Evolutionary conservation across 2,113 vertebrate genomes (phyloP), one percentile per base, ranked within the genome.

Genomic region (Ifrita kowaldi): DNA sequence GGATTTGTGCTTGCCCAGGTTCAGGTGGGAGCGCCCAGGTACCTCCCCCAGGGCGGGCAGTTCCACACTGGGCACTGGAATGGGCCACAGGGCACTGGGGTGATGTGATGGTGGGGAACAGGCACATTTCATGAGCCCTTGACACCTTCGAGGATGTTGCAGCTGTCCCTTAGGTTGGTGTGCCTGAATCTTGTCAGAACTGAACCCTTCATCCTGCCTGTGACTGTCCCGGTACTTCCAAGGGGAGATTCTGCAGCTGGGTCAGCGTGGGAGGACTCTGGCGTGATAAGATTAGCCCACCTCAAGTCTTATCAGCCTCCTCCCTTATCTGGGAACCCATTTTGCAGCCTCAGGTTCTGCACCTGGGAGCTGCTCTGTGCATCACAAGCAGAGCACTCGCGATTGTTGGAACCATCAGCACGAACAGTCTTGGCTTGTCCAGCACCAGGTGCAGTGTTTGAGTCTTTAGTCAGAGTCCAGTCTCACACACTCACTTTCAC

Each of bases 371-470:
- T 30, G 32, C 67, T 71, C 56, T 35, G 46, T 30, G 67, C 37
- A 37, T 13, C 56, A 7, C 0, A 1, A 53, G 39, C 68, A 37
- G 6, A 22, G 17, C 33, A 22, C 13, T 21, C 4, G 3, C 0
- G 4, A 8, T 6, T 4, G 5, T 6, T 33, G 2, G 41, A 53
- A 22, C 33, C 47, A 8, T 2, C 18, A 37, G 26, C 46, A 70
- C 8, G 20, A 6, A 12, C 1, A 13, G 28, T 9, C n/a, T 30
- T 0, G 2, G 23, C 14, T 21, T 8, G 7, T 11, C 14, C 47
- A 63, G 27, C 33, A 13, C 17, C 24, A 22, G 39, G 33, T 4
- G 14, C n/a, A 11, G n/a, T 12, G 30, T 16, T 13, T 13, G 49
- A 19, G 18, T 4, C 30, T 9, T 41, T 24, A n/a, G 32, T 6